Evolutionary conservation across 2,888 invertebrate genomes (phyloP).

Genomic region (Lithophane ornitopus): DNA sequence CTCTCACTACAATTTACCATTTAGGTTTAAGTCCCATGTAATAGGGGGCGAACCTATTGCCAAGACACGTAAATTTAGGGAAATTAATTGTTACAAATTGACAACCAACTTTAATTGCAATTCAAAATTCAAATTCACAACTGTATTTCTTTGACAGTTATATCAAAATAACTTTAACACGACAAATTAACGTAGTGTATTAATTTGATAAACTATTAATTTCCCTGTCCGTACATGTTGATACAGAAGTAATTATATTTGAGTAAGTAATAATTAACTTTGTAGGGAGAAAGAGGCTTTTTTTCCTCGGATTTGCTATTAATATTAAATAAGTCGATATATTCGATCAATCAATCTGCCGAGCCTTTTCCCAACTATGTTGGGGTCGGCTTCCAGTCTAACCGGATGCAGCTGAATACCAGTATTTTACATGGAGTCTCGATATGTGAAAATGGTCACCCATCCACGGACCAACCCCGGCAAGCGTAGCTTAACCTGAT

Average conservation of each 20-base stretch:
- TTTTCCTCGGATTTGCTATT: not conserved
- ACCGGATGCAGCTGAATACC: too few species aligned
- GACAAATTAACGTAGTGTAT: not conserved
- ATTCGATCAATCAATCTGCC: not conserved
- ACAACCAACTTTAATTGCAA: not conserved
- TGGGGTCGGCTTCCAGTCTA: too few species aligned
- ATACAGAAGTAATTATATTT: not conserved
- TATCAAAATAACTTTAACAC: not conserved
- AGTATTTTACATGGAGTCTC: too few species aligned
- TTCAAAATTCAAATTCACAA: not conserved
- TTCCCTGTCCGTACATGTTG: not conserved
- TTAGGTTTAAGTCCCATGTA: not conserved
- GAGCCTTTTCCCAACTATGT: too few species aligned
- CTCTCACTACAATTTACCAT: too few species aligned
- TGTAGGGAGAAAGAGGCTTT: not conserved
- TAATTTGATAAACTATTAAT: not conserved
- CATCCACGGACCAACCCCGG: too few species aligned
- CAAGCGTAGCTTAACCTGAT: too few species aligned
- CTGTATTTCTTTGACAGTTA: too few species aligned
- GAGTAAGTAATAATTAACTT: not conserved
- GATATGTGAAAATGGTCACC: too few species aligned
- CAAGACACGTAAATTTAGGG: too few species aligned
- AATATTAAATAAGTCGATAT: constrained; percentile 23
- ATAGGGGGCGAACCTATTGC: not conserved
- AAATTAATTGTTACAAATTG: too few species aligned